phyloP scores from a whole-genome alignment of 1,140 invertebrate genomes.

The Colletes latitarsis region DNA sequence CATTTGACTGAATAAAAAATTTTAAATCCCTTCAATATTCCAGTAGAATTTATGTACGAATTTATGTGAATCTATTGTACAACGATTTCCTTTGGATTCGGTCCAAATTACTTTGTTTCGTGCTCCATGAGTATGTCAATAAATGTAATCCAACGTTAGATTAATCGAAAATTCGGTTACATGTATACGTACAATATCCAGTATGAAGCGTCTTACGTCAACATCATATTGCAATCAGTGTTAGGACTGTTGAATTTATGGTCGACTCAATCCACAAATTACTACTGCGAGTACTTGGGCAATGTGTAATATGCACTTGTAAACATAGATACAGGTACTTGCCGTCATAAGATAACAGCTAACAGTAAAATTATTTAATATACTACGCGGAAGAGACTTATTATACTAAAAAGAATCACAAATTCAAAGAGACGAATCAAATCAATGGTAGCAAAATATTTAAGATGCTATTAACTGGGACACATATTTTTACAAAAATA shows the following conservation, averaged over 20 bases:
- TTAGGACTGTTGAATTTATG: conserved; percentile 46
- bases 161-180: conserved; percentile 20
- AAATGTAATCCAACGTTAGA: neutral
- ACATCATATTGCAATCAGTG: conserved; percentile 47
- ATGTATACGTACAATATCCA: conserved; percentile 12
- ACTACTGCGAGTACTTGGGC: conserved; percentile 33
- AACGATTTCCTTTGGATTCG: neutral
- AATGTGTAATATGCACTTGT: conserved; percentile 23
- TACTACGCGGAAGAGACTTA: neutral
- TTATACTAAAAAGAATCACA: too few species aligned
- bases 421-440: too few species aligned
- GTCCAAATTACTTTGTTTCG: neutral
- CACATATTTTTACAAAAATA: too few species aligned
- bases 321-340: conserved; percentile 26
- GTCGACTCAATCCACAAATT: conserved; percentile 45
- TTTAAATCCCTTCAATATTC: neutral
- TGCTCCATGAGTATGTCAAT: neutral
- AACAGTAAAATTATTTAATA: neutral
- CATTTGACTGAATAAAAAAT: neutral
- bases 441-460: too few species aligned
- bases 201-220: conserved; percentile 31
- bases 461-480: too few species aligned
- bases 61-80: too few species aligned
- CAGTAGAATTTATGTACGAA: too few species aligned
- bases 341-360: neutral